Evolutionary conservation across 2,113 vertebrate genomes (phyloP), one percentile per base, ranked within the genome.

Genomic region (Nesoenas mayeri): DNA sequence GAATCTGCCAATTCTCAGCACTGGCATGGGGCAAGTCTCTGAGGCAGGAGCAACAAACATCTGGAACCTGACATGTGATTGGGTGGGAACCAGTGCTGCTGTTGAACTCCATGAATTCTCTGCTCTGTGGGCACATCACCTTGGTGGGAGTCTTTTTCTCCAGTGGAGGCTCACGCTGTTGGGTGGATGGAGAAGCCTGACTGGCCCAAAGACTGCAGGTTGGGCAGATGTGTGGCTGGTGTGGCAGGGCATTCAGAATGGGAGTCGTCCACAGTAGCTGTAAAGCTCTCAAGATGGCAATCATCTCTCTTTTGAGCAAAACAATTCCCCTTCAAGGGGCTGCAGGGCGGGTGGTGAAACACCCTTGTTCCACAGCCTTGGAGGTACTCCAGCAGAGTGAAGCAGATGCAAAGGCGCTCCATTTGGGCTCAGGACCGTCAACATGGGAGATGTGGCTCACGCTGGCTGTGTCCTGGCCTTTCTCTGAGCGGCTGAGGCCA

Each of bases 221-320:
- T 74, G 42, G 26, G 11, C 40, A 87, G n/a, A 3, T 12, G 28
- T 3, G 2, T 10, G 29, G 12, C 21, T 22, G 54, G 12, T 31
- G 22, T 5, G 47, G 9, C 25, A 47, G 16, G 10, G 11, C 22
- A 81, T 10, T 8, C 2, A 0, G 44, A 42, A 21, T 0, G 8
- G 48, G 38, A 79, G 32, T 12, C 85, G 32, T 11, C 21, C 36
- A 9, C 8, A 9, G 24, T 12, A 81, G 20, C 38, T 14, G 0
- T 28, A 75, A 82, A 60, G 4, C 47, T 82, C 29, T 62, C 9
- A 16, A 64, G 48, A 71, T 48, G 25, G 15, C 91, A 87, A 57
- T 91, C 0, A 24, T 42, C 17, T 71, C 10, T 90, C 34, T 51
- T 70, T 48, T 28, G 28, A 82, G 36, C 14, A 65, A 57, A 85